These are phyloP conservation scores for Stomatorhinus ivindoensis DNA, from an alignment of 2,113 vertebrate genomes.

Conservation along the genomic window DNA sequence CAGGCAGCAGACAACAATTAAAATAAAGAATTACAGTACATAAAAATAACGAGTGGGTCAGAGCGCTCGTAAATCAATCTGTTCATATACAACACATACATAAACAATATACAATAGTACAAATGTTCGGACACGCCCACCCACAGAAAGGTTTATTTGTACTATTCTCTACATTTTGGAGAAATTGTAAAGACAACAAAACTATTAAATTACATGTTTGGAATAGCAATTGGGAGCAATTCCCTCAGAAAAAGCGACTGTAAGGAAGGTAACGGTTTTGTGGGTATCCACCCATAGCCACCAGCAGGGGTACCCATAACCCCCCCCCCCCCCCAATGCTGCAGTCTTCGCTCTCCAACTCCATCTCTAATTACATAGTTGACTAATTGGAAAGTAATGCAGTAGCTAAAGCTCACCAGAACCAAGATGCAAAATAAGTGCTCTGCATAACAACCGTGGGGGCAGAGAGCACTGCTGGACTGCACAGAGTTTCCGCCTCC, in stretches of 20 bases:
- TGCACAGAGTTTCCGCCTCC: neutral
- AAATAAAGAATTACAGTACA: too few relatives aligned
- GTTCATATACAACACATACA: neutral
- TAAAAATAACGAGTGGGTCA: too few relatives aligned
- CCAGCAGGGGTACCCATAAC: neutral
- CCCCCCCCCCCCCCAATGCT: neutral
- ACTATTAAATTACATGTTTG: neutral
- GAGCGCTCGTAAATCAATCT: too few relatives aligned
- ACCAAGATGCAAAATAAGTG: neutral
- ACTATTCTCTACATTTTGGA: neutral
- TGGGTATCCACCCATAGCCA: neutral
- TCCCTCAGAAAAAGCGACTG: neutral
- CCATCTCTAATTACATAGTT: neutral
- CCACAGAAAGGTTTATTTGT: neutral
- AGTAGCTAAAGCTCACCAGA: neutral
- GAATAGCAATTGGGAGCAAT: neutral
- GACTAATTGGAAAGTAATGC: neutral
- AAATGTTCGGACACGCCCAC: neutral
- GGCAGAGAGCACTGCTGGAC: neutral
- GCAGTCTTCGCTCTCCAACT: neutral
- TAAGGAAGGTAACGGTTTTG: neutral
- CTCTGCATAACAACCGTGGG: neutral
- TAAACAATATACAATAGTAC: neutral
- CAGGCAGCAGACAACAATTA: too few relatives aligned
- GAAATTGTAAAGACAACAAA: neutral